Conservation (phyloP, 2,113 vertebrate species). For the Puntigrus tetrazona region DNA sequence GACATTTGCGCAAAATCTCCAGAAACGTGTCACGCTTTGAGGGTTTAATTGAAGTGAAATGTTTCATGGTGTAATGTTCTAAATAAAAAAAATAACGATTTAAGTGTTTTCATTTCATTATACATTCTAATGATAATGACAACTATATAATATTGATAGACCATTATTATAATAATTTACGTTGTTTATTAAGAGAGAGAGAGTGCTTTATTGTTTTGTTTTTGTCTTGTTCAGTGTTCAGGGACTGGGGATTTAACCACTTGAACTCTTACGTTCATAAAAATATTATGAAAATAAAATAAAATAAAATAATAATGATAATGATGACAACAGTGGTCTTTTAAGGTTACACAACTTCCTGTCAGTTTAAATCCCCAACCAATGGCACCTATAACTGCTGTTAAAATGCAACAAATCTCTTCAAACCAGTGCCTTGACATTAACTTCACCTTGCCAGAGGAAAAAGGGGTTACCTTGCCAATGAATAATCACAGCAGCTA, state of each 20-base stretch:
- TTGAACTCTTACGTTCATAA: not conserved
- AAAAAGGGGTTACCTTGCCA: slow-evolving; percentile 13
- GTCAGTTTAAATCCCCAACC: not conserved
- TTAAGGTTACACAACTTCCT: not conserved
- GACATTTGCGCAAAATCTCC: not conserved
- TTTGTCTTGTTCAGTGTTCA: too few relatives aligned
- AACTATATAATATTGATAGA: not conserved
- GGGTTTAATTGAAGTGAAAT: not conserved
- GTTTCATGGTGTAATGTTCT: not conserved
- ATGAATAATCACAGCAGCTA: slow-evolving; percentile 24
- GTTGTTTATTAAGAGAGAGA: too few relatives aligned
- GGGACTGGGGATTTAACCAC: not conserved
- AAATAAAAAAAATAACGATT: not conserved
- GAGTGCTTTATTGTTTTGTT: too few relatives aligned
- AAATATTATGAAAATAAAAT: too few relatives aligned
- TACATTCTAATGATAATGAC: too few relatives aligned
- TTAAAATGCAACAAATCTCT: not conserved
- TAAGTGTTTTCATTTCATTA: too few relatives aligned
- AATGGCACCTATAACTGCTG: not conserved
- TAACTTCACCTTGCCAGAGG: slow-evolving; percentile 25
- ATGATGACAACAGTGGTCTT: not conserved
- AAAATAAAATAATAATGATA: too few relatives aligned
- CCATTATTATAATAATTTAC: not conserved
- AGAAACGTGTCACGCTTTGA: too few relatives aligned
- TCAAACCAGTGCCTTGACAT: not conserved